phyloP scores from a whole-genome alignment of 2,113 vertebrate species.

The Nothoprocta perdicaria region DNA sequence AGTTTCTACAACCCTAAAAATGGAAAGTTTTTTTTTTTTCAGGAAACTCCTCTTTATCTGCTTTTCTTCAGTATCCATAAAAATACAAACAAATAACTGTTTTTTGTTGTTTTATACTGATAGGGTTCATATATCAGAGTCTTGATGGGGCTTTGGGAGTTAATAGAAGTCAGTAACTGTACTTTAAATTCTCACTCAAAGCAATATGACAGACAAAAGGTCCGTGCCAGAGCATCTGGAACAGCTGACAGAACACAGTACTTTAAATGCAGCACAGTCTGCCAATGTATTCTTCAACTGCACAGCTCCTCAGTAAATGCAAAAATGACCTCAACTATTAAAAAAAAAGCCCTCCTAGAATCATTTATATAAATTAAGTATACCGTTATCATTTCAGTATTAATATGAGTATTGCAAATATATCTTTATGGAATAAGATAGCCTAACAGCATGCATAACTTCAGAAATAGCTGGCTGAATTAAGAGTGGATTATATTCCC shows the following conservation, averaged over 20 bases:
- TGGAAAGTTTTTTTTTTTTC: accelerated
- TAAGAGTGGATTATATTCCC: background rate
- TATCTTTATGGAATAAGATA: background rate
- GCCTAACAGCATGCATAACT: background rate
- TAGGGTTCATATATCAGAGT: background rate
- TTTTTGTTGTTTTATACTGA: background rate
- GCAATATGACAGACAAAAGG: background rate
- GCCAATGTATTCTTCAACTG: background rate
- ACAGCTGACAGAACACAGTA: accelerated
- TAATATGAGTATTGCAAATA: background rate
- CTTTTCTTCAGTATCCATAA: background rate
- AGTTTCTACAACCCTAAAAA: background rate
- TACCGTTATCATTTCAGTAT: background rate
- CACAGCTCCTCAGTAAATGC: accelerated
- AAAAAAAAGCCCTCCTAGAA: background rate
- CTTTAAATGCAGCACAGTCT: background rate
- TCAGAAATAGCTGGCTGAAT: background rate
- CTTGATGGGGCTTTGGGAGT: background rate
- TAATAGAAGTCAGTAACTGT: background rate
- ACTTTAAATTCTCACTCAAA: background rate
- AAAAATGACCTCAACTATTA: background rate
- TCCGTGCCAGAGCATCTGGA: background rate
- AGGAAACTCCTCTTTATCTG: background rate
- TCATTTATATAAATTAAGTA: background rate
- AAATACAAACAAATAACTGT: background rate